Conservation (phyloP, 2,113 vertebrate genomes). For the Vidua chalybeata region DNA sequence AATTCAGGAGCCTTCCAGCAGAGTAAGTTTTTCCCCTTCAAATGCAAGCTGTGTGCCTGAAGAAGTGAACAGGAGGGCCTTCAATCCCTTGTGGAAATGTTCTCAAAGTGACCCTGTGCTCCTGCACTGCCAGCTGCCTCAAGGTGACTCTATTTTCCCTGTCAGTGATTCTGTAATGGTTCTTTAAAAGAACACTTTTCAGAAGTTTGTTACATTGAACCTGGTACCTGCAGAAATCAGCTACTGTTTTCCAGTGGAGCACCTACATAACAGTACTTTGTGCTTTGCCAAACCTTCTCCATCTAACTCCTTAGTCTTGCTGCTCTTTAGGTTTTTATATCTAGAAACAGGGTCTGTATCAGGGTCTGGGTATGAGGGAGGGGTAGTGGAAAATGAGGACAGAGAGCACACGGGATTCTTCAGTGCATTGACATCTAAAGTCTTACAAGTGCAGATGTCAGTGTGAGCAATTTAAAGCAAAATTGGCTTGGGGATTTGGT, state of each 20-base stretch:
- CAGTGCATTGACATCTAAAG: background rate
- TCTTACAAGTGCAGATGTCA: background rate
- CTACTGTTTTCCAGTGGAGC: background rate
- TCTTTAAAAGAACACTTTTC: background rate
- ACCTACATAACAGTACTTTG: too few species aligned
- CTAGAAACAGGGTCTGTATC: background rate
- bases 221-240: background rate
- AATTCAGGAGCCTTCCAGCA: slow-evolving; percentile 20
- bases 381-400: background rate
- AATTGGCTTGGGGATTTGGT: background rate
- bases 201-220: background rate
- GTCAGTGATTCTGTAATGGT: background rate
- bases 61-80: background rate
- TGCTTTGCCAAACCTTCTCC: background rate
- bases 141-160: slow-evolving; percentile 69
- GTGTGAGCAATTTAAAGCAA: background rate
- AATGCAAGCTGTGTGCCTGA: background rate
- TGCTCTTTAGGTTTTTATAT: background rate
- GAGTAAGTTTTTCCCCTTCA: slow-evolving; percentile 6
- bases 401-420: background rate
- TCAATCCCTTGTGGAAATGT: slow-evolving; percentile 20
- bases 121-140: slow-evolving; percentile 60
- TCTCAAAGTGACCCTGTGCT: slow-evolving; percentile 79
- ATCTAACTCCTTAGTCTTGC: background rate
- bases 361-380: background rate